Evolutionary conservation across 1,140 invertebrate genomes (phyloP).

Genomic region (Drosophila parvula): DNA sequence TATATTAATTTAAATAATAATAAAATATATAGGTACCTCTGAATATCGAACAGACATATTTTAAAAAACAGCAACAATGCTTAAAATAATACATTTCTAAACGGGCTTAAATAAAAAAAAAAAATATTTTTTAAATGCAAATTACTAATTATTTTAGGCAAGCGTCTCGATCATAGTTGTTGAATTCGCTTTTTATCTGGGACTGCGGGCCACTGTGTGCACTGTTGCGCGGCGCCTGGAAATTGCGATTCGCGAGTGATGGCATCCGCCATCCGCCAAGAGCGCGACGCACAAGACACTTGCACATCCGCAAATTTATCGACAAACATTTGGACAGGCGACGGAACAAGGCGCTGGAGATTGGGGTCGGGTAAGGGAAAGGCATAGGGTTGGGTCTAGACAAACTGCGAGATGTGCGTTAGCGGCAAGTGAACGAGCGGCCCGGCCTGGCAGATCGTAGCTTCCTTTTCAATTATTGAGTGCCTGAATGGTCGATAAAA

Average conservation of each 20-base stretch:
- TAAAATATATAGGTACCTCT: too few species aligned
- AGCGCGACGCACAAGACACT: conserved; percentile 73
- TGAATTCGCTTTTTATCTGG: neutral
- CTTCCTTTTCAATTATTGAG: conserved; percentile 82
- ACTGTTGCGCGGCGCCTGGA: conserved; percentile 37
- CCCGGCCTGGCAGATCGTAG: conserved; percentile 61
- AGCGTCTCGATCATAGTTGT: too few species aligned
- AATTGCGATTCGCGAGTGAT: conserved; percentile 69
- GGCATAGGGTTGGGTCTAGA: conserved; percentile 51
- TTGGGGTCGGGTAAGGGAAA: neutral
- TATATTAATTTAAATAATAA: too few species aligned
- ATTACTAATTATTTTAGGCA: too few species aligned
- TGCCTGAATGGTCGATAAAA: conserved; percentile 79
- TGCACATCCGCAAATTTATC: conserved; percentile 82
- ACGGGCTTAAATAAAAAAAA: too few species aligned
- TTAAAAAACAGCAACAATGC: too few species aligned
- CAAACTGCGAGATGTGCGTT: conserved; percentile 40
- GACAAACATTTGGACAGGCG: conserved; percentile 80
- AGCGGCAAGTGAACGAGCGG: conserved; percentile 17
- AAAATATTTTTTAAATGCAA: too few species aligned
- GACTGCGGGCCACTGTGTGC: conserved; percentile 24
- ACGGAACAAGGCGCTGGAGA: conserved; percentile 42
- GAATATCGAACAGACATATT: too few species aligned
- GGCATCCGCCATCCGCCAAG: conserved; percentile 79
- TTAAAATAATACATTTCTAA: too few species aligned